Base-by-base conservation (phyloP, 2,888 invertebrate genomes). In the Luperina nickerlii region DNA sequence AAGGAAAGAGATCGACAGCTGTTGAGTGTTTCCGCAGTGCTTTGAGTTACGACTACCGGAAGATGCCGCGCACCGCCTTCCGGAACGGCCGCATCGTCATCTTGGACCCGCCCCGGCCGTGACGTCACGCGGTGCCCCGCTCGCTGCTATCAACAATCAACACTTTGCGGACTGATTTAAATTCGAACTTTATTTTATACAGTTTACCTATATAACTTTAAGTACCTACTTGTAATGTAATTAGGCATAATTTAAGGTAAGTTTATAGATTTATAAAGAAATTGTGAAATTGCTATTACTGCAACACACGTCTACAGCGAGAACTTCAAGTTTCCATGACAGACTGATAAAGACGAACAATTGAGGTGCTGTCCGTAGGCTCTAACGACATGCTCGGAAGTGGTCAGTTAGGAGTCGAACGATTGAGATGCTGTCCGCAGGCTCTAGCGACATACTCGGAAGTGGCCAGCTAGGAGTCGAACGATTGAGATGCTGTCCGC, bases 21-120 rank as follows among this genome's bases (percentile, higher is more conserved):
- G 73, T 79, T 85, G 76, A 79, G 77, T 85, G 74, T 85, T 84
- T 84, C 57, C 74, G 74, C 85, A 85, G 85, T 63, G 74, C 79
- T 13, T 66, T 81, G 70, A 74, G 81, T 62, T 82, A 67, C 74
- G 87, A 77, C 76, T 88, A 85, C 82, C 92, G 90, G 83, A 86
- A 86, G 78, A 90, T 92, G 72, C 93, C 92, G 77, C 88, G 88
- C 73, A 91, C 93, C 76, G 88, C 91, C 74, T 94, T 90, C 91
- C 90, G 82, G 84, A 89, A 92, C 85, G 94, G 94, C 20, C 91
- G 92, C 51, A 91, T 94, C 76, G 93, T 94, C 71, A 79, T 94
- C 7, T 77, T 94, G 85, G 93, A 88, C 86, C 74, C 57, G 45
- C 60, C 9, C 45, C 80, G 54, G 73, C 15, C 54, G 27, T 73